phyloP scores from a whole-genome alignment of 2,888 invertebrate genomes.

The Apoda limacodes region DNA sequence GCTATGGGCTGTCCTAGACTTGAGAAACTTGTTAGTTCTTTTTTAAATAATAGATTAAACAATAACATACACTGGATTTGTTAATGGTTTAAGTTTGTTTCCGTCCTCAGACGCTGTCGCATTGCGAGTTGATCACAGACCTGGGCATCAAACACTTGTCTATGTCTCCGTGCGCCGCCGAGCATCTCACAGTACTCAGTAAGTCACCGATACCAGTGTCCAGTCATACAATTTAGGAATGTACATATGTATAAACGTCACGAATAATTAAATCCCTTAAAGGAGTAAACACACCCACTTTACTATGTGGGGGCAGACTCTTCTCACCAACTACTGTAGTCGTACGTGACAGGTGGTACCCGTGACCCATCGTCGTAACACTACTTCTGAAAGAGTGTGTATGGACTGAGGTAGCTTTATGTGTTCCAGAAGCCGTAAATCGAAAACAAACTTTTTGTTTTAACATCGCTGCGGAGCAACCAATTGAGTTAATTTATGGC shows the following conservation, averaged over 20 bases:
- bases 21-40: conserved; percentile 86
- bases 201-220: no score
- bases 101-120: conserved; percentile 88
- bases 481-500: no score
- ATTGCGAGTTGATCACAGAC: conserved; percentile 98
- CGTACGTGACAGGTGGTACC: neutral
- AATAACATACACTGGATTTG: neutral
- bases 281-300: neutral
- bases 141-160: conserved; percentile 96
- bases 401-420: no score
- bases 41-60: neutral
- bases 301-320: no score
- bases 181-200: conserved; percentile 91
- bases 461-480: no score
- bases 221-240: neutral
- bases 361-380: no score
- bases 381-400: no score
- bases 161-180: conserved; percentile 92
- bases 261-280: neutral
- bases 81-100: conserved; percentile 3
- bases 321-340: no score
- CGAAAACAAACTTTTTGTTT: no score
- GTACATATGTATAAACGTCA: neutral
- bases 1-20: conserved; percentile 96
- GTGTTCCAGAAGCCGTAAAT: no score